Base-by-base conservation (phyloP, 2,888 invertebrate genomes). In the Pristionchus exspectatus region DNA sequence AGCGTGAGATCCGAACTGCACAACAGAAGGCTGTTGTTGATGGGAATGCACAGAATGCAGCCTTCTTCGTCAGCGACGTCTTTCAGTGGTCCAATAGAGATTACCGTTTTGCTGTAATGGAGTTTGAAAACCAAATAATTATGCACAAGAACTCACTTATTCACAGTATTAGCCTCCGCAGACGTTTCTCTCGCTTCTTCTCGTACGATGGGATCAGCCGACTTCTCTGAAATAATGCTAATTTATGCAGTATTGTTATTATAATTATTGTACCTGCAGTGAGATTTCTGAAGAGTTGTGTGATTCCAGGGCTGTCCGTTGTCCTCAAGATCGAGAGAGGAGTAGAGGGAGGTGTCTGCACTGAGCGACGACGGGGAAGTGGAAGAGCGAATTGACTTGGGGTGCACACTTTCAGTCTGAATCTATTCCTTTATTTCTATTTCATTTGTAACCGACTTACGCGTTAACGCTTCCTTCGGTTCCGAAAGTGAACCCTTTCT, bases 381-480 rank as follows among this genome's bases (percentile, higher is more conserved):
- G 66, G 66, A 66, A 66, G 66, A 66, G n/a, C n/a, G 66, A 66
- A 66, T 21, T n/a, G 66, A n/a, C 66, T 66, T 21, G 66, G 66
- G 2, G 66, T 5, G n/a, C 66, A 66, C 10, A n/a, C n/a, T 66
- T 66, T 66, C 66, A 66, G n/a, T 66, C 66, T 66, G 66, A 66
- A 66, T n/a, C 5, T 16, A 3, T 66, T 21, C 4, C 2, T 2
- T 10, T 66, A n/a, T n/a, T 66, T n/a, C 3, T 9, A n/a, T 24
- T 21, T 3, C 9, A 9, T 24, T 21, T n/a, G 4, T n/a, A 18
- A 10, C 3, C 2, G 9, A n/a, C 66, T 66, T 66, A 66, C 66
- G 66, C 66, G n/a, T 66, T 66, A 9, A 66, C n/a, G 21, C 2
- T 66, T 9, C n/a, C 66, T 66, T 66, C 66, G 66, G n/a, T 66